Percentiles rank a stretch among this genome's conserved stretches.
phyloP scores from a whole-genome alignment of 2,113 vertebrate species.

The Lophura nycthemera region DNA sequence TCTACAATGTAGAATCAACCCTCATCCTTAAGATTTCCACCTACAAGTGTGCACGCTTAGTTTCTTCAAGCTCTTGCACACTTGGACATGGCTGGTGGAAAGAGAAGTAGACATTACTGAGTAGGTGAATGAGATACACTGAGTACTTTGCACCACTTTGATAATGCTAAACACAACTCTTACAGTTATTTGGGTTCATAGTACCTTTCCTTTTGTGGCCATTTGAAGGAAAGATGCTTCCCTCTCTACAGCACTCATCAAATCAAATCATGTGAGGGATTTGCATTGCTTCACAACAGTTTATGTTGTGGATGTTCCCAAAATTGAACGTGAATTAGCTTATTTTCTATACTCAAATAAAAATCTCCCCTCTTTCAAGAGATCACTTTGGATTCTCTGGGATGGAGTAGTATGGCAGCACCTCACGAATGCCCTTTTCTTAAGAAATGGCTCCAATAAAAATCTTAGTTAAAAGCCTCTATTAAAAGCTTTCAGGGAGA shows the following conservation, averaged over 20 bases:
- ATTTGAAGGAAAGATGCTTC: background rate
- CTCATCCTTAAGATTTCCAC: background rate
- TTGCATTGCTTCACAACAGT: background rate
- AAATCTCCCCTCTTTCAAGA: background rate
- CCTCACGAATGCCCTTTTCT: background rate
- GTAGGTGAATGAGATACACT: background rate
- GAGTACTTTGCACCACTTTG: background rate
- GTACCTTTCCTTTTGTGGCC: background rate
- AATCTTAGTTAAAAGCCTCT: constrained; percentile 35
- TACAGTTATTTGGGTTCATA: too few species aligned
- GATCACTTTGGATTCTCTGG: background rate
- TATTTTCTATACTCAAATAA: background rate
- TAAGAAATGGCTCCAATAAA: background rate
- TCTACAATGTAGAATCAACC: background rate
- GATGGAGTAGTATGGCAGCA: background rate
- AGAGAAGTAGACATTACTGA: background rate
- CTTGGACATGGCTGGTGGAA: background rate
- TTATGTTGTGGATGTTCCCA: background rate
- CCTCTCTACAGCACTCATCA: background rate
- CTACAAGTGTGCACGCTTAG: background rate
- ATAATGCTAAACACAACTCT: background rate
- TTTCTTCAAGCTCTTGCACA: background rate
- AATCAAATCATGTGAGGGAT: background rate
- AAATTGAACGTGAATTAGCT: background rate
- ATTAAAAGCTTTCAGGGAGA: constrained; percentile 31